Conservation (phyloP, 2,888 invertebrate genomes). For the Oscheius sp. region DNA sequence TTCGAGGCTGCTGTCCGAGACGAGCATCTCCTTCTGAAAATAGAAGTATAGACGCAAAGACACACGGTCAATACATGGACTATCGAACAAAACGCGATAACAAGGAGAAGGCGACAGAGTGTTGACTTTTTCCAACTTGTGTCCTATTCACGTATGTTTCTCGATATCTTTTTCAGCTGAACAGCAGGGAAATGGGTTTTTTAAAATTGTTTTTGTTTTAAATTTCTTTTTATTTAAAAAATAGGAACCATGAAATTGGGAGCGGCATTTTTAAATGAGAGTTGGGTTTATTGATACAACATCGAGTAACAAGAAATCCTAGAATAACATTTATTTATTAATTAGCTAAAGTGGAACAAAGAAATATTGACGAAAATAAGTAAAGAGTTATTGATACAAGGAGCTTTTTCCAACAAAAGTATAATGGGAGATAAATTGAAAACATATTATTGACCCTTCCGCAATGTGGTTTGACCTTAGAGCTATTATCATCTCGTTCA, state of each 20-base stretch:
- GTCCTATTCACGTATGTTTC: background rate
- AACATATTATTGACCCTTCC: too few species aligned
- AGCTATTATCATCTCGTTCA: too few species aligned
- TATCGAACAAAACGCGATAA: slow-evolving; percentile 10
- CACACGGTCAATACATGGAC: slow-evolving; percentile 16
- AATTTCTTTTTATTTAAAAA: background rate
- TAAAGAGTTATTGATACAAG: too few species aligned
- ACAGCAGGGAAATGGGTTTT: background rate
- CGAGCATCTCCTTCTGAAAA: slow-evolving; percentile 25
- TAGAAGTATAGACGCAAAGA: background rate
- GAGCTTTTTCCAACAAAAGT: too few species aligned
- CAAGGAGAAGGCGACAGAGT: background rate
- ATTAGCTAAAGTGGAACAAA: too few species aligned
- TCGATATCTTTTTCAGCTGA: background rate
- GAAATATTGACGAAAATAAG: too few species aligned
- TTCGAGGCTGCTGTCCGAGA: background rate
- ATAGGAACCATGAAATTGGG: background rate
- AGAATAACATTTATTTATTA: too few species aligned
- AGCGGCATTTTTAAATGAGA: too few species aligned
- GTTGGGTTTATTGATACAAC: too few species aligned
- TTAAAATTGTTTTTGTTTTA: background rate
- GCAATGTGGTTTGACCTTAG: too few species aligned
- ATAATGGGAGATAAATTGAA: too few species aligned
- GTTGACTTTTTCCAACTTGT: slow-evolving; percentile 9
- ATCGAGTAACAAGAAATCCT: too few species aligned